Evolutionary conservation across 2,888 invertebrate species (phyloP).

Genomic region (Sepiola atlantica): DNA sequence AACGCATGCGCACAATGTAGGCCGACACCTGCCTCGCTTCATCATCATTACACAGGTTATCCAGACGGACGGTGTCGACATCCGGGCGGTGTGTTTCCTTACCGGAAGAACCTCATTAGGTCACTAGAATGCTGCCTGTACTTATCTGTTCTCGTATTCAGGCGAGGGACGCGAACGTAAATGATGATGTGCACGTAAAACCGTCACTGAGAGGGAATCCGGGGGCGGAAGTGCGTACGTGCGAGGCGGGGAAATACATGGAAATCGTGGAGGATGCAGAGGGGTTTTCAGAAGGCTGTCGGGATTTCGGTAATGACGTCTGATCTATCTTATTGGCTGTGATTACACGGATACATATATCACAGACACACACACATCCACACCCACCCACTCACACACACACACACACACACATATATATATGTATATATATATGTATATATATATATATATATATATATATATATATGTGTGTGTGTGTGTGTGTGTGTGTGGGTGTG

Average conservation of each 20-base stretch:
- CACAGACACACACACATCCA: neutral
- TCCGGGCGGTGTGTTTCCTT: neutral
- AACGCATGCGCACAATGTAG: neutral
- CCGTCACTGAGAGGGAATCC: neutral
- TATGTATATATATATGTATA: neutral
- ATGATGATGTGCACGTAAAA: neutral
- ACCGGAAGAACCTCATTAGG: slow-evolving; percentile 1
- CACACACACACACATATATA: neutral
- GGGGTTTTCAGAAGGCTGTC: neutral
- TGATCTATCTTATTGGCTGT: neutral
- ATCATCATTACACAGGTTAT: slow-evolving; percentile 1
- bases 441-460: neutral
- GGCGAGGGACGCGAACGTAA: neutral
- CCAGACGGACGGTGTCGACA: neutral
- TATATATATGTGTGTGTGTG: neutral
- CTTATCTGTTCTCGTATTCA: neutral
- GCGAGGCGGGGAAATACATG: neutral
- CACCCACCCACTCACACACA: neutral
- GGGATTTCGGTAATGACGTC: neutral
- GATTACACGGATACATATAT: neutral
- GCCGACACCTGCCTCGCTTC: neutral
- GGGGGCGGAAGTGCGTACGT: neutral
- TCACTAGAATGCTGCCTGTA: neutral
- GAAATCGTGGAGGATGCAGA: neutral
- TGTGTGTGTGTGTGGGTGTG: too few species aligned